Conservation (phyloP, 23 tunicate genomes). For the Pegea sp. region DNA sequence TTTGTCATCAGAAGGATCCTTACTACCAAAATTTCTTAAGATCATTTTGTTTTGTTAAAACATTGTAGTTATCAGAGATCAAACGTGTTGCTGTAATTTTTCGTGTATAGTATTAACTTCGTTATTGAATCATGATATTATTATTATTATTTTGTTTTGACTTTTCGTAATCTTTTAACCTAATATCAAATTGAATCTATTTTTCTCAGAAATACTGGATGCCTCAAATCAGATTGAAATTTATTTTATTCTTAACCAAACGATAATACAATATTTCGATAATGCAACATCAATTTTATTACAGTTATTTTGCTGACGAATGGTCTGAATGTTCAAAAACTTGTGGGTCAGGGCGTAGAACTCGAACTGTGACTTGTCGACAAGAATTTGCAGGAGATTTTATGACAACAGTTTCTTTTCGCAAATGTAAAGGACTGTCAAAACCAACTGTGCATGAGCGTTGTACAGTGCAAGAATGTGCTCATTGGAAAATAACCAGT, state of each 20-base stretch:
- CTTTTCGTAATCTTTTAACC: too few relatives aligned
- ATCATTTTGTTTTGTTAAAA: too few relatives aligned
- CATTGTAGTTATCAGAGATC: too few relatives aligned
- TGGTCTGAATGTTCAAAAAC: slow-evolving; percentile 63
- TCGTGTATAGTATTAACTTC: too few relatives aligned
- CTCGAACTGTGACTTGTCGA: slow-evolving; percentile 31
- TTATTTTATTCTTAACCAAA: too few relatives aligned
- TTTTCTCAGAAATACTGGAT: background rate
- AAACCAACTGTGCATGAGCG: slow-evolving; percentile 31
- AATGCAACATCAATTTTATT: background rate
- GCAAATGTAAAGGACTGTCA: slow-evolving; percentile 13
- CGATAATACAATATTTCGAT: background rate
- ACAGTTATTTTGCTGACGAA: slow-evolving; percentile 19
- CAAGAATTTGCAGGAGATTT: slow-evolving; percentile 44
- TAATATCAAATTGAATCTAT: background rate
- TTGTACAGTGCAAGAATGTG: slow-evolving; percentile 42
- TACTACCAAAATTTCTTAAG: too few relatives aligned
- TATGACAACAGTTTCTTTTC: slow-evolving; percentile 35
- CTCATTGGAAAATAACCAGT: slow-evolving; percentile 33
- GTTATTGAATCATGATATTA: too few relatives aligned
- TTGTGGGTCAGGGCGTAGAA: slow-evolving; percentile 43
- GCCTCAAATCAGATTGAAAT: too few relatives aligned
- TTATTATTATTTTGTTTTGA: too few relatives aligned
- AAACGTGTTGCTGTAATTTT: too few relatives aligned
- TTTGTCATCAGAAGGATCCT: too few relatives aligned